These are phyloP conservation scores for Acinonyx jubatus DNA, from an alignment of 2,113 vertebrate genomes.

Conservation along the genomic window DNA sequence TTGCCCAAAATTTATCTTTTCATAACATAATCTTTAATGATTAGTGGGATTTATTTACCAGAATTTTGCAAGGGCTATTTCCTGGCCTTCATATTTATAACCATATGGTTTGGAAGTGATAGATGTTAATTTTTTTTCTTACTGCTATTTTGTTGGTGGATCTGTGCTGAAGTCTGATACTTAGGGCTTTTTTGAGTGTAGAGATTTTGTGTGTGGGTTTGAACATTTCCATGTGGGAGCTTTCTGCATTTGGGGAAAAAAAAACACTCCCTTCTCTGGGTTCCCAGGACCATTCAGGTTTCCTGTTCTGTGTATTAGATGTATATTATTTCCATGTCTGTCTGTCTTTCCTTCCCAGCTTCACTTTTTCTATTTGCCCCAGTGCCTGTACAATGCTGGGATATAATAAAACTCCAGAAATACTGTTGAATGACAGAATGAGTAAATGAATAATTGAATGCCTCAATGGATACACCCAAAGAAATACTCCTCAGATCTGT, in stretches of 20 bases:
- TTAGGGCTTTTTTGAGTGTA: not conserved
- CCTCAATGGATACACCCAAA: not conserved
- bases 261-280: not conserved
- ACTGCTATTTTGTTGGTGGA: not conserved
- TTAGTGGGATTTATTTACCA: conserved; percentile 33
- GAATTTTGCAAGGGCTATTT: not conserved
- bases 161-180: not conserved
- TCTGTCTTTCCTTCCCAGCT: not conserved
- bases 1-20: conserved; percentile 27
- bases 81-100: not conserved
- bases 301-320: not conserved
- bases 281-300: not conserved
- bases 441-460: not conserved
- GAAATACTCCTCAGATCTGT: not conserved
- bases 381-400: not conserved
- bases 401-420: not conserved
- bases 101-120: not conserved
- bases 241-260: not conserved
- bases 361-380: not conserved
- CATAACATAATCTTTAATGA: not conserved
- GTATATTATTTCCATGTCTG: not conserved
- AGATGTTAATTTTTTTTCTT: not conserved
- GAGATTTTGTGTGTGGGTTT: not conserved
- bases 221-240: not conserved
- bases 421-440: not conserved